Evolutionary conservation across 2,888 invertebrate genomes (phyloP), one percentile per base, ranked within the genome.

Genomic region (Colostygia pectinataria): DNA sequence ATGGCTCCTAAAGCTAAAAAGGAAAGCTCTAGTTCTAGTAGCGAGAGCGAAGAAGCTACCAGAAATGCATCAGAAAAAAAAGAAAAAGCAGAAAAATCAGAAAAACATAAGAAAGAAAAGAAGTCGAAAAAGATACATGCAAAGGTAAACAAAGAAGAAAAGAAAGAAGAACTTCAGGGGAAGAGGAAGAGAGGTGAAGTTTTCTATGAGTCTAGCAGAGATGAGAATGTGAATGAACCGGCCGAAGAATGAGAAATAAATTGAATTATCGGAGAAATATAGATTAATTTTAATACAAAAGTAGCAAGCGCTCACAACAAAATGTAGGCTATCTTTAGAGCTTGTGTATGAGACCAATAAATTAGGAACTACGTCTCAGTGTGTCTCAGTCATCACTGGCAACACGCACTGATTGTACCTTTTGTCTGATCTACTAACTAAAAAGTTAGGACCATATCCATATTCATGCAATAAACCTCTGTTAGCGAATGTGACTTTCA

Each of bases 181-280:
- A 55, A 46, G 25, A 53, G 40, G 1, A 55, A 53, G 20, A 65
- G 54, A 34, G 68, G 65, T 0, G 75, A 74, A 2, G 67, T 71
- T 0, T 74, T 80, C 31, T 87, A 86, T 24, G 83, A 84, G 50
- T 88, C 88, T n/a, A 88, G 84, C 58, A 65, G 69, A 18, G 87
- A 88, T 12, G 85, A 85, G 1, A 79, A 81, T 54, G 84, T 88
- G 1, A 88, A 87, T 53, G 85, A 87, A 41, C 87, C 86, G 1
- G 77, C 71, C 0, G 74, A 76, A 9, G 51, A 36, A 29, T 46
- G 1, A 52, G 10, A 66, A 74, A 54, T 77, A 75, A 50, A 57
- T 47, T 51, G 42, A 57, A 36, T 37, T 37, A 37, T 37, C 24
- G 12, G 27, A 14, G 33, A n/a, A 45, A 1, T 38, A 13, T 13